Percentiles rank a stretch among this genome's conserved stretches.
These are phyloP conservation scores for Sylvia borin DNA, from an alignment of 2,797 vertebrate species.

Conservation along the genomic window DNA sequence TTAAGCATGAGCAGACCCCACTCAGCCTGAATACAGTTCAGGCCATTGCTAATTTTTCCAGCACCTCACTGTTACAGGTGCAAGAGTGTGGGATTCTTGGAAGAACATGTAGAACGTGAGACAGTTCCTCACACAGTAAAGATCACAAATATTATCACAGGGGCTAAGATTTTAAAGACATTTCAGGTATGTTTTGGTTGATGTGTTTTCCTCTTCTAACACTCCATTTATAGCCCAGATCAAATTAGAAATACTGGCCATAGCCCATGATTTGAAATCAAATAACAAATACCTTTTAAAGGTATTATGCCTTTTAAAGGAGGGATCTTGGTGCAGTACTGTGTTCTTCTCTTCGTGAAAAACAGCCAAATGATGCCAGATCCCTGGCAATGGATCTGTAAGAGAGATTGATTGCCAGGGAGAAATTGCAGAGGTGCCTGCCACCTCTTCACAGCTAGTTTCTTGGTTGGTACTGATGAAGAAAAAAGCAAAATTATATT, in stretches of 20 bases:
- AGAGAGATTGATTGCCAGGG: background rate
- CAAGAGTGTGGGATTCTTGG: background rate
- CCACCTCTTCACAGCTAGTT: background rate
- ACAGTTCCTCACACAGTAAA: background rate
- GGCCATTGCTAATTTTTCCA: background rate
- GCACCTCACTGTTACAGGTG: background rate
- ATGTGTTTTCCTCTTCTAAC: background rate
- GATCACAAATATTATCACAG: background rate
- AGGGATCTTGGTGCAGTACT: background rate
- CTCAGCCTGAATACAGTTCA: background rate
- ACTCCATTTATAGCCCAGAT: background rate
- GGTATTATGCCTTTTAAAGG: background rate
- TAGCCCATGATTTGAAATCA: background rate
- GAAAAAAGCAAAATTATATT: background rate
- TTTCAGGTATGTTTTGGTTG: background rate
- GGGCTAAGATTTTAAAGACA: background rate
- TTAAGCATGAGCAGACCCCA: background rate
- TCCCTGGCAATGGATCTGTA: background rate
- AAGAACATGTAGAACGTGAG: background rate
- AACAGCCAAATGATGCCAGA: fast-evolving
- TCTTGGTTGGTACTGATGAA: background rate
- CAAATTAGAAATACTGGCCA: background rate
- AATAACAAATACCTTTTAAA: background rate
- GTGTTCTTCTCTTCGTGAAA: background rate
- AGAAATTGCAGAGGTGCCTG: background rate